Evolutionary conservation across 2,797 vertebrate species (phyloP).

Genomic region (Myotis myotis): DNA sequence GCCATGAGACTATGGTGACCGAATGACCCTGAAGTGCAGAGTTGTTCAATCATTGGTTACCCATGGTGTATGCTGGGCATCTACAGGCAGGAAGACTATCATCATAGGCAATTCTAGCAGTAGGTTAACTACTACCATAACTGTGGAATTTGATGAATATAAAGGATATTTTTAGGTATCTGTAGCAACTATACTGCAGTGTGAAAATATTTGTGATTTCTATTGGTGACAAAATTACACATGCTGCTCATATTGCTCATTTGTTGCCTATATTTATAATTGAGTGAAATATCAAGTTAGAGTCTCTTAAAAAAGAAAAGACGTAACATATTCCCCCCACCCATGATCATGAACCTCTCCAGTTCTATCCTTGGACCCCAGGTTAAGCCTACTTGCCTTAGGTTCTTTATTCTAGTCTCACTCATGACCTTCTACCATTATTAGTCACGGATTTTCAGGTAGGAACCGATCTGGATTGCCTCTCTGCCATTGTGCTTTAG

Average conservation of each 20-base stretch:
- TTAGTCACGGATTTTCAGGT: neutral
- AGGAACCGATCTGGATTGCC: neutral
- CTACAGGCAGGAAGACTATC: neutral
- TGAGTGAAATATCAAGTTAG: neutral
- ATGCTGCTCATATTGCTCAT: neutral
- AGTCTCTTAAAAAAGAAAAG: neutral
- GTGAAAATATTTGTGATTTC: conserved; percentile 22
- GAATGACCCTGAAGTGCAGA: neutral
- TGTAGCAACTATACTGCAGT: neutral
- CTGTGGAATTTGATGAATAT: neutral
- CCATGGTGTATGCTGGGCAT: neutral
- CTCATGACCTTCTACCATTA: neutral
- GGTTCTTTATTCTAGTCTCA: conserved; percentile 38
- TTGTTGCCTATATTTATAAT: conserved; percentile 15
- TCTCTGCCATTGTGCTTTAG: neutral
- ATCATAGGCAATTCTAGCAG: neutral
- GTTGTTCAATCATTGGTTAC: neutral
- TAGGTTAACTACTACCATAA: neutral
- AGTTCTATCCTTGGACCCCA: neutral
- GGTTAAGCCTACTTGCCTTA: neutral
- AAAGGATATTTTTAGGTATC: neutral
- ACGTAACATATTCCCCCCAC: neutral
- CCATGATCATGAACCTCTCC: neutral
- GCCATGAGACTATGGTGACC: neutral
- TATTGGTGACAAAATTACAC: conserved; percentile 1